These are phyloP conservation scores for Drosophila pseudotakahashii DNA, from an alignment of 2,888 invertebrate species.

Conservation along the genomic window DNA sequence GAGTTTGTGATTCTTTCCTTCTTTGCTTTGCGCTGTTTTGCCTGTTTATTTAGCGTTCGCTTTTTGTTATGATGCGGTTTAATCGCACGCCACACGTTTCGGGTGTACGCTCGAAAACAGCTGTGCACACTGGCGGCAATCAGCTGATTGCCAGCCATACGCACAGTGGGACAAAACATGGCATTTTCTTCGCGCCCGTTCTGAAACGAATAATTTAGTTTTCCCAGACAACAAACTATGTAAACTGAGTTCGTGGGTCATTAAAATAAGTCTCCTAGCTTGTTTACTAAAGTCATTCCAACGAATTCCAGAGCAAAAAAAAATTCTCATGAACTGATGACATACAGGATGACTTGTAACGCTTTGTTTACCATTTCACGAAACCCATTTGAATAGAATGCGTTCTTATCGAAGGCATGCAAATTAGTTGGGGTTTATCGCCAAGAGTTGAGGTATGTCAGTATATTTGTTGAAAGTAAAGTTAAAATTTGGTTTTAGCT, in stretches of 20 bases:
- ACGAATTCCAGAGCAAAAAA: neutral
- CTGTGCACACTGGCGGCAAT: constrained; percentile 34
- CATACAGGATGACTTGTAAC: neutral
- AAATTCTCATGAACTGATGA: neutral
- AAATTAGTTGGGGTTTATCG: neutral
- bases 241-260: no score
- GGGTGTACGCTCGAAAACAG: constrained; percentile 35
- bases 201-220: no score
- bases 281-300: neutral
- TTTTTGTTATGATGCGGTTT: constrained; percentile 26
- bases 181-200: no score
- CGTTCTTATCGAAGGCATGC: constrained; percentile 1
- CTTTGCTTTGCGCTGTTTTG: constrained; percentile 27
- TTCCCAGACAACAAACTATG: no score
- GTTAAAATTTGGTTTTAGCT: no score
- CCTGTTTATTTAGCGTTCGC: constrained; percentile 20
- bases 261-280: neutral
- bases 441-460: neutral
- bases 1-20: constrained; percentile 54
- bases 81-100: constrained; percentile 44
- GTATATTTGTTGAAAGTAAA: no score
- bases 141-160: constrained; percentile 21
- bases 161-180: constrained; percentile 50
- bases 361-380: neutral
- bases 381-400: neutral